Evolutionary conservation across 2,888 invertebrate species (phyloP), one percentile per base, ranked within the genome.

Genomic region (Terebella lapidaria): DNA sequence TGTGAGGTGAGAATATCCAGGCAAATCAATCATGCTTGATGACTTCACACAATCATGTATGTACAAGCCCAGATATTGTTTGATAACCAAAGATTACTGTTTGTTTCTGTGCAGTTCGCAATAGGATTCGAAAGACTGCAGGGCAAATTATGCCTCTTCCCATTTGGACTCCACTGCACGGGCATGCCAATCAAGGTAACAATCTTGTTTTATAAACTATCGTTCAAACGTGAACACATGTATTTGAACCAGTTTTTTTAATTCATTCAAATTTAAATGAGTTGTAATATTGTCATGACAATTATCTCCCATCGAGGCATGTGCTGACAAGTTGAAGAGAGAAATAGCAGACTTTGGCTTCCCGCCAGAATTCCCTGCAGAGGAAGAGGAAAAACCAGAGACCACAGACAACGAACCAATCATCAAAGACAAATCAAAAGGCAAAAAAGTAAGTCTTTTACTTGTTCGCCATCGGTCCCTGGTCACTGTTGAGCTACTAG

Each of bases 131-230:
- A 96, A 67, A 87, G 95, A n/a, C 81, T 97, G 56, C 88, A 91
- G 80, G 97, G 99, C 0, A 92, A 91, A 77, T 86, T 86, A 72
- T 91, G 90, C 15, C 84, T 99, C 5, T 97, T 96, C 82, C 99
- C 99, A 18, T 97, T 99, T 83, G 97, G 94, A 2, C 91, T 99
- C 71, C 99, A 99, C 81, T 96, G 96, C 77, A 99, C 99, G 25
- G 99, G 99, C 52, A 99, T 97, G 97, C 97, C 97, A 0, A 99
- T 99, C 63, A 97, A 96, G 82, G 82, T 80, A 66, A 57, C 53
- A 20, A 10, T 49, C n/a, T n/a, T n/a, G 42, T 35, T 15, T 35
- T 15, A 35, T 35, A 10, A 35, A 10, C 42, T 15, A 35, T 35
- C 42, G 10, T 49, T 49, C 49, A 35, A 15, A 35, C 42, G n/a